Conservation (phyloP, 2,888 invertebrate species). For the Pecten maximus region DNA sequence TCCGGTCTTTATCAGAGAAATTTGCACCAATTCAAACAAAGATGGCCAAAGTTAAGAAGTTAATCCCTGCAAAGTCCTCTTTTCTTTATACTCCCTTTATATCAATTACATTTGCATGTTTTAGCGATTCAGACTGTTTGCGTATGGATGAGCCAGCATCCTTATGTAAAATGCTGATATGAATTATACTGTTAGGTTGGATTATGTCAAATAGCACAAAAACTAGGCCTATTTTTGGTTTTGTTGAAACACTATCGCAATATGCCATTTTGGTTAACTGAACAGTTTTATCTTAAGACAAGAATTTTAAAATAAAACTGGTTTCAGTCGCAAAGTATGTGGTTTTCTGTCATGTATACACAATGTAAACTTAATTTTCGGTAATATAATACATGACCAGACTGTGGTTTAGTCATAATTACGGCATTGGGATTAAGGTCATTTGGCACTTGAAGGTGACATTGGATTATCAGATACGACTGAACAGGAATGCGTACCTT, state of each 20-base stretch:
- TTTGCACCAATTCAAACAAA: background rate
- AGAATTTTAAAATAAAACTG: too few relatives aligned
- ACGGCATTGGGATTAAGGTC: background rate
- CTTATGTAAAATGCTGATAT: background rate
- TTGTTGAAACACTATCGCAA: background rate
- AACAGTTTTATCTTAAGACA: too few relatives aligned
- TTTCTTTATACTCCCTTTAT: background rate
- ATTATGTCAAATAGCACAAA: background rate
- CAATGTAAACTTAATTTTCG: too few relatives aligned
- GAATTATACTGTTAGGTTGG: background rate
- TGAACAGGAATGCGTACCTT: background rate
- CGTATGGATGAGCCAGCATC: background rate
- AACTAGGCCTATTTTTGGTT: background rate
- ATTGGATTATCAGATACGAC: too few relatives aligned
- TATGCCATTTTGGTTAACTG: too few relatives aligned
- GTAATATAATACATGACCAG: background rate
- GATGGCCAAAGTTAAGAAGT: background rate
- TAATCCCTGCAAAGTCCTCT: background rate
- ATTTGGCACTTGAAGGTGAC: background rate
- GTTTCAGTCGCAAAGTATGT: too few relatives aligned
- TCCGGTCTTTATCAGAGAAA: background rate
- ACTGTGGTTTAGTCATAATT: background rate
- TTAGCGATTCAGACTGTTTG: background rate
- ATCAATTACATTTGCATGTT: slow-evolving; percentile 10
- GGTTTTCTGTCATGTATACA: too few relatives aligned